Percentiles rank a stretch among this genome's conserved stretches.
phyloP scores from a whole-genome alignment of 2,888 invertebrate genomes.

The Drosophila siamana region DNA sequence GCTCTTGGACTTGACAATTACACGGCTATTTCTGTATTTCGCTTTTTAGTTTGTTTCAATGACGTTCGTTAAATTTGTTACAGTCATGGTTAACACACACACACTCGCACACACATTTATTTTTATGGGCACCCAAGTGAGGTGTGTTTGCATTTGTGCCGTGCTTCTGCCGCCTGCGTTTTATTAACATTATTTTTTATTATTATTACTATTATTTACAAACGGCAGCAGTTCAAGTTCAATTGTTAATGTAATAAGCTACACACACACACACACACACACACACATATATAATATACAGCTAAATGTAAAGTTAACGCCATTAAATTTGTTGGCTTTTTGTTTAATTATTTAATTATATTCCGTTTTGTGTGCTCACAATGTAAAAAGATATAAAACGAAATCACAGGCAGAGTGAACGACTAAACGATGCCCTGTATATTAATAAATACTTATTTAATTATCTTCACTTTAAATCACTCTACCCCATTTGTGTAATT shows the following conservation, averaged over 20 bases:
- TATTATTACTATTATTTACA: constrained; percentile 41
- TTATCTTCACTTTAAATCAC: neutral
- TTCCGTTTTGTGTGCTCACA: constrained; percentile 29
- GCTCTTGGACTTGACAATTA: constrained; percentile 81
- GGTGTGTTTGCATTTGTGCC: constrained; percentile 27
- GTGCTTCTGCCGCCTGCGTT: constrained; percentile 40
- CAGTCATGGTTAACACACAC: constrained; percentile 79
- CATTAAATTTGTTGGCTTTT: constrained; percentile 46
- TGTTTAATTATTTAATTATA: constrained; percentile 47
- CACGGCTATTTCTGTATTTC: constrained; percentile 71
- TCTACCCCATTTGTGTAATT: neutral
- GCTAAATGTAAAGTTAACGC: constrained; percentile 28
- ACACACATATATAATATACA: constrained; percentile 17
- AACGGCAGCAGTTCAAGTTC: constrained; percentile 79
- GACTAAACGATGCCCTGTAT: constrained; percentile 4
- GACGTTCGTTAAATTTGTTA: constrained; percentile 81
- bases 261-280: constrained; percentile 22
- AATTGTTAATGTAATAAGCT: constrained; percentile 75
- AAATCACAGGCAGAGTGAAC: neutral
- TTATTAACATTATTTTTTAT: constrained; percentile 44
- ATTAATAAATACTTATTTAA: neutral
- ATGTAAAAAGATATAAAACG: constrained; percentile 16
- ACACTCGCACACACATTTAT: constrained; percentile 26
- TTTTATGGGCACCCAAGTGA: constrained; percentile 60
- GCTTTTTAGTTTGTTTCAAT: constrained; percentile 64